Percentiles rank a stretch among this genome's conserved stretches.
These are phyloP conservation scores for Anoplopoma fimbria DNA, from an alignment of 2,113 vertebrate species.

Conservation along the genomic window DNA sequence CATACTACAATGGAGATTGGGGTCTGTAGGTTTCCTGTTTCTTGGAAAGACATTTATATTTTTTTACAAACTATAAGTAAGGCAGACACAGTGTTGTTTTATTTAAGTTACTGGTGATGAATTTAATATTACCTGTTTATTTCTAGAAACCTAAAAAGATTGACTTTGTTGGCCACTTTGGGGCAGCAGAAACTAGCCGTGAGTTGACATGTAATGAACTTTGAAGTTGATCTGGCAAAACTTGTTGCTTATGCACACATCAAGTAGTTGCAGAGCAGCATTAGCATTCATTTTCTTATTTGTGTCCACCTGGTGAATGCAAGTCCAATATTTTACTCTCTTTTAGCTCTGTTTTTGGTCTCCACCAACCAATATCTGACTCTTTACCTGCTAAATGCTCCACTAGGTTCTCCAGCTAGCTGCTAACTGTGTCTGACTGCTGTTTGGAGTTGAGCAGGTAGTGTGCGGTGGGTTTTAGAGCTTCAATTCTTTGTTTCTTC, in stretches of 20 bases:
- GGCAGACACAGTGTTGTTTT: neutral
- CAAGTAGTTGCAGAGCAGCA: neutral
- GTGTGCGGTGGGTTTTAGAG: neutral
- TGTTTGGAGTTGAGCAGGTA: neutral
- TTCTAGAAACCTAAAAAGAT: neutral
- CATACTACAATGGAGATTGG: conserved; percentile 2
- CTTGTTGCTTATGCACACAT: neutral
- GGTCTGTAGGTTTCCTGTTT: conserved; percentile 1
- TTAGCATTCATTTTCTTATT: neutral
- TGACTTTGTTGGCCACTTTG: neutral
- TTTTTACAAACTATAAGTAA: neutral
- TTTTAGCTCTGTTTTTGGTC: neutral
- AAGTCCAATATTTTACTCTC: no score
- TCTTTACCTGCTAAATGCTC: neutral
- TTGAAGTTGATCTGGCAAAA: neutral
- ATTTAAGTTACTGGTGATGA: neutral
- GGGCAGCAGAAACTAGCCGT: neutral
- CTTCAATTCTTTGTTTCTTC: neutral
- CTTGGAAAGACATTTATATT: neutral
- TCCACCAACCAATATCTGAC: neutral
- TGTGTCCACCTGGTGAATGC: no score
- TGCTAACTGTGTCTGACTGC: neutral
- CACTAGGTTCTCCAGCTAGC: neutral
- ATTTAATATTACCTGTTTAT: neutral
- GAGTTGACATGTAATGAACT: neutral